Evolutionary conservation across 2,888 invertebrate species (phyloP).

Genomic region (Trisateles emortualis): DNA sequence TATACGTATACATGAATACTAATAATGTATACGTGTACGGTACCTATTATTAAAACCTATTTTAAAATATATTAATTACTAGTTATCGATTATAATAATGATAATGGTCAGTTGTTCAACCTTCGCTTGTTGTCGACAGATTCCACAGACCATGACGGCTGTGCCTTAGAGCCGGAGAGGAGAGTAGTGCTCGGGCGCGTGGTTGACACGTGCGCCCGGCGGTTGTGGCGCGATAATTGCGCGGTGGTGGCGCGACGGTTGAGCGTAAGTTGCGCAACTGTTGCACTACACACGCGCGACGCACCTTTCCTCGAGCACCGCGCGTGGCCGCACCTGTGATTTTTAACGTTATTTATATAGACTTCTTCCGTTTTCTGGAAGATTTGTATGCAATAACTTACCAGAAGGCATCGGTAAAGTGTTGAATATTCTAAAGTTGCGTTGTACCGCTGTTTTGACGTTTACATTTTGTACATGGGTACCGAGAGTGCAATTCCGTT

Average conservation of each 20-base stretch:
- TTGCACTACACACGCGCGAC: conserved; percentile 33
- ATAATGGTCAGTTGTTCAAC: background rate
- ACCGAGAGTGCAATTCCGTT: conserved; percentile 74
- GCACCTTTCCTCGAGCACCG: conserved; percentile 29
- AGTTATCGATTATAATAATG: too few species aligned
- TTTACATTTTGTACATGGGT: conserved; percentile 65
- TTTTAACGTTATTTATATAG: conserved; percentile 66
- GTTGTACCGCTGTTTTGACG: conserved; percentile 65
- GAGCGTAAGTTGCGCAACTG: conserved; percentile 35
- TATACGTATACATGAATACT: background rate
- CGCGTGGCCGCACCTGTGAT: conserved; percentile 65
- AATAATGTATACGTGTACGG: too few species aligned
- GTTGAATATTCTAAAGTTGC: conserved; percentile 80
- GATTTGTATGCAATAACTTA: conserved; percentile 71
- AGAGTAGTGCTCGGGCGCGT: conserved; percentile 33
- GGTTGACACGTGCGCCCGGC: conserved; percentile 13
- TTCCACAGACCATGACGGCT: conserved; percentile 87
- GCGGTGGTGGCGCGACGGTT: conserved; percentile 17
- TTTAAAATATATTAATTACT: too few species aligned
- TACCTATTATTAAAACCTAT: too few species aligned
- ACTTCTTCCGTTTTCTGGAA: conserved; percentile 68
- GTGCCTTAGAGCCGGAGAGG: conserved; percentile 64
- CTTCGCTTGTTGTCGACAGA: conserved; percentile 54
- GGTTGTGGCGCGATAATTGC: conserved; percentile 20
- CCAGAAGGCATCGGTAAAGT: conserved; percentile 75